Evolutionary conservation across 2,797 vertebrate species (phyloP).

Genomic region (Knipowitschia caucasica): DNA sequence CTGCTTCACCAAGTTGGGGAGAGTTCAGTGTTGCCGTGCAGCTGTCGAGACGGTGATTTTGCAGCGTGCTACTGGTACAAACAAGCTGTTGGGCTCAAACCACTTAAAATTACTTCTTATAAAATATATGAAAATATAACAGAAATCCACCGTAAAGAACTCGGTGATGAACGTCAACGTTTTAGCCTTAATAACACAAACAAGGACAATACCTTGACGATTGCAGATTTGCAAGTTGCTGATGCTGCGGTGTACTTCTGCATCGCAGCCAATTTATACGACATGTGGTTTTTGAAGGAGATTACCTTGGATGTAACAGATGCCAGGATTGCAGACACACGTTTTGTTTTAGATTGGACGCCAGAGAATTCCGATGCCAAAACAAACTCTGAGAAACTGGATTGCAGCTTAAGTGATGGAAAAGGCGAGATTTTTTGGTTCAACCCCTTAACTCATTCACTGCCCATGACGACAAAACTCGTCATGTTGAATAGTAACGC

Average conservation of each 20-base stretch:
- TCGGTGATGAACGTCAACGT: too few relatives aligned
- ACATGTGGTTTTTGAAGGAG: conserved; percentile 13
- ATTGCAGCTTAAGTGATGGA: conserved; percentile 39
- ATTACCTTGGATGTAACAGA: background rate
- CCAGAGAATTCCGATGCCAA: conserved; percentile 10
- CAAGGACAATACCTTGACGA: background rate
- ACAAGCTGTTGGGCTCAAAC: background rate
- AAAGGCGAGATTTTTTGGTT: conserved; percentile 54
- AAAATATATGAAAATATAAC: background rate
- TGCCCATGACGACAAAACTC: too few relatives aligned
- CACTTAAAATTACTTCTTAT: background rate
- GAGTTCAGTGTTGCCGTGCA: background rate
- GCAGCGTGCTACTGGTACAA: conserved; percentile 6
- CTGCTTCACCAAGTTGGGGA: background rate
- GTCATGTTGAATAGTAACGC: too few relatives aligned
- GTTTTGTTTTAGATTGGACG: conserved; percentile 17
- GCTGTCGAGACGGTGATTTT: background rate
- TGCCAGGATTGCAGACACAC: background rate
- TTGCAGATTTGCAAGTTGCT: conserved; percentile 18
- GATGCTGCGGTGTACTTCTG: conserved; percentile 48
- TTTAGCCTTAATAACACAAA: conserved; percentile 6
- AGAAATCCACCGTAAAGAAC: conserved; percentile 4
- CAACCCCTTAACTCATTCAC: too few relatives aligned
- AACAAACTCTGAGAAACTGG: conserved; percentile 25
- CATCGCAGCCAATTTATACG: background rate